Conservation (phyloP, 2,888 invertebrate species). For the Uropetala carovei region DNA sequence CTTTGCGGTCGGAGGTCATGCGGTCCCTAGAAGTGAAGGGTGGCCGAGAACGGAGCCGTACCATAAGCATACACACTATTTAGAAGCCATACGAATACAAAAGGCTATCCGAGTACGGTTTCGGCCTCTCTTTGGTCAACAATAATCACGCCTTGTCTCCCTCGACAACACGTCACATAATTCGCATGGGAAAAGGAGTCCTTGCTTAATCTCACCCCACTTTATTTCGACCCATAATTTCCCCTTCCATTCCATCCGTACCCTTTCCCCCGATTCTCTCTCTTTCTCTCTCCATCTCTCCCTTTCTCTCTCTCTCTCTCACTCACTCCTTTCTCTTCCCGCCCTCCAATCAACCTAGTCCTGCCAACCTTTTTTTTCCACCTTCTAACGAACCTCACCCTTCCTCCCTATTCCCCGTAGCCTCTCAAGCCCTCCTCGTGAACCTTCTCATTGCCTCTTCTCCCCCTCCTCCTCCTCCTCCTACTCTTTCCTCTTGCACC, state of each 20-base stretch:
- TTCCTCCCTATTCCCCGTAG: background rate
- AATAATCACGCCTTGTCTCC: background rate
- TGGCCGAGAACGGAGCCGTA: background rate
- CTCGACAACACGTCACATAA: background rate
- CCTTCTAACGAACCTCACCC: slow-evolving; percentile 8
- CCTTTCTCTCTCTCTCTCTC: background rate
- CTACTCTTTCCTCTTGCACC: background rate
- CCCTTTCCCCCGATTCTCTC: background rate
- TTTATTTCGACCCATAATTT: background rate
- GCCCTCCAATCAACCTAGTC: background rate
- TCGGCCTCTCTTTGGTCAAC: slow-evolving; percentile 30
- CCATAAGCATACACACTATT: slow-evolving; percentile 1
- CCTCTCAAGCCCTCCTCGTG: too few relatives aligned
- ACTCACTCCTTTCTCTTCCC: background rate
- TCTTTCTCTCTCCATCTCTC: background rate
- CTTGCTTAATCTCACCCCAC: slow-evolving; percentile 7
- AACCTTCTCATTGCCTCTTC: too few relatives aligned
- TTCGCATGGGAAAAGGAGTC: slow-evolving; percentile 45
- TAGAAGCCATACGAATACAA: too few relatives aligned
- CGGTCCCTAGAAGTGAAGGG: slow-evolving; percentile 44
- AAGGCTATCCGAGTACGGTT: slow-evolving; percentile 28
- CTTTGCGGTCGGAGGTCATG: slow-evolving; percentile 47
- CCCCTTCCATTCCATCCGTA: background rate
- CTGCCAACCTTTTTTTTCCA: background rate
- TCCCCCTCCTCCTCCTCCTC: too few relatives aligned